A percentile compares a stretch with the other conserved stretches of the same genome.
phyloP scores from a whole-genome alignment of 2,113 vertebrate species.

The Prolemur simus region DNA sequence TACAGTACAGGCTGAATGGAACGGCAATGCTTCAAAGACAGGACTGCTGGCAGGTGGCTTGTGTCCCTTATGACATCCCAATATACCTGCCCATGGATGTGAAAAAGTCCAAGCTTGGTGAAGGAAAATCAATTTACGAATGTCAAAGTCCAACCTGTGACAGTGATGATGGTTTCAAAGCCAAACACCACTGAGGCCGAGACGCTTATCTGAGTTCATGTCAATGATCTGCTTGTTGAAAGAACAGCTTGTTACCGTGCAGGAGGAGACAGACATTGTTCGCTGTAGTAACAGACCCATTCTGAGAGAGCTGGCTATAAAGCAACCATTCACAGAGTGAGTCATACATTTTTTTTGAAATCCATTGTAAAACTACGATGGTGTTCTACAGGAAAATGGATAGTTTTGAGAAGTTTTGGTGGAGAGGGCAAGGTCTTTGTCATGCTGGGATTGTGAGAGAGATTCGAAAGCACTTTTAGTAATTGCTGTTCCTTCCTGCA shows the following conservation, averaged over 20 bases:
- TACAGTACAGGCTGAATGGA: background rate
- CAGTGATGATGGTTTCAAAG: background rate
- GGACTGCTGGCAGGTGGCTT: background rate
- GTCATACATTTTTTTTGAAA: background rate
- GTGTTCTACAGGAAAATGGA: conserved; percentile 14
- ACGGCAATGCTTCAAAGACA: background rate
- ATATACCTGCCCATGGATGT: background rate
- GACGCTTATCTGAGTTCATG: background rate
- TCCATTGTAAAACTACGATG: background rate
- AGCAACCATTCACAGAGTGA: background rate
- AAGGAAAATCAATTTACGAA: background rate
- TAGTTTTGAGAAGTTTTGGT: conserved; percentile 19
- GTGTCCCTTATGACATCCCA: background rate
- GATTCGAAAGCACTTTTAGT: conserved; percentile 5
- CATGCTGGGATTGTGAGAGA: background rate
- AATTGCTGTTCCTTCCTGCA: background rate
- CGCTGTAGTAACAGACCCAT: background rate
- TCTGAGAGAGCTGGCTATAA: background rate
- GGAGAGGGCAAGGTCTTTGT: background rate
- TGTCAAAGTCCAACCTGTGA: background rate
- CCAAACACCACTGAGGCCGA: background rate
- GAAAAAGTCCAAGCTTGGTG: background rate
- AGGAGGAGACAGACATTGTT: background rate
- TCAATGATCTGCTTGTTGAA: background rate
- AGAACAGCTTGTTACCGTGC: background rate